These are phyloP conservation scores for Aldrovandia affinis DNA, from an alignment of 2,797 vertebrate species.

Conservation along the genomic window DNA sequence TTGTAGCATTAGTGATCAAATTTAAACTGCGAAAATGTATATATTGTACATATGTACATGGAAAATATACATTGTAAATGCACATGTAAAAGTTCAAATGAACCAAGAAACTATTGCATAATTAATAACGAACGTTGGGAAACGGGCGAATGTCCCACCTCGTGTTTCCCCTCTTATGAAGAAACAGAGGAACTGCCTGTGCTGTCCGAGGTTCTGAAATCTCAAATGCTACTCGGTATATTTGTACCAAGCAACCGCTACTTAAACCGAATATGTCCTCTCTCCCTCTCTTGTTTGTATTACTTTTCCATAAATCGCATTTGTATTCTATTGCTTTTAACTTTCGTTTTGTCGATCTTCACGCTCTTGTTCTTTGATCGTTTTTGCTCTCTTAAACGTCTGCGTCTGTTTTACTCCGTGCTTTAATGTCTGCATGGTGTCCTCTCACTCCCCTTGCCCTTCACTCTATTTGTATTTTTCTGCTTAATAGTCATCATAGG, in stretches of 20 bases:
- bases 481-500: background rate
- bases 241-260: background rate
- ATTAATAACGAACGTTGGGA: background rate
- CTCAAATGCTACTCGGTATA: background rate
- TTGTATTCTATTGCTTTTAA: background rate
- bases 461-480: background rate
- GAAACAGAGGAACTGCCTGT: background rate
- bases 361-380: background rate
- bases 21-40: background rate
- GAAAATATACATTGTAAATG: no score
- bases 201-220: slow-evolving; percentile 31
- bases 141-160: background rate
- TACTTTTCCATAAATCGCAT: background rate
- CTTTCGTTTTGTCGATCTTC: background rate
- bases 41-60: slow-evolving; percentile 26
- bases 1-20: background rate
- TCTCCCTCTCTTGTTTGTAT: background rate
- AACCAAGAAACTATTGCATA: background rate
- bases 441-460: background rate
- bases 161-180: background rate
- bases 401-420: slow-evolving; percentile 1
- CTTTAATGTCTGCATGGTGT: background rate
- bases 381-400: background rate
- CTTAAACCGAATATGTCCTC: background rate
- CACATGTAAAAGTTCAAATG: slow-evolving; percentile 41